Evolutionary conservation across 2,888 invertebrate species (phyloP).

Genomic region (Plagodis pulveraria): DNA sequence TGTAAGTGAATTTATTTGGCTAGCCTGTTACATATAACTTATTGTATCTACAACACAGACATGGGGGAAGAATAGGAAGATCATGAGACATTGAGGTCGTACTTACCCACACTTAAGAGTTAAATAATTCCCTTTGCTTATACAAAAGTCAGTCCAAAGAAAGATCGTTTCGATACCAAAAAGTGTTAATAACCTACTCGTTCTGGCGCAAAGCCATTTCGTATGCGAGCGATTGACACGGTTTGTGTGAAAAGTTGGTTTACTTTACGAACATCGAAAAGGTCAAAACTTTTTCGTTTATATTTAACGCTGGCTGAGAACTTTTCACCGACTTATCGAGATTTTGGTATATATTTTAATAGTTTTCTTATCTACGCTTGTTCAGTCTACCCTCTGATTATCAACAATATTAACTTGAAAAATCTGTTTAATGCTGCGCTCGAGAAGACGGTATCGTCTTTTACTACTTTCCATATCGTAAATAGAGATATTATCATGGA

Average conservation of each 20-base stretch:
- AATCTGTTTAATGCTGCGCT: too few relatives aligned
- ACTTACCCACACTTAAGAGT: too few relatives aligned
- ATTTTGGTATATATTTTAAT: neutral
- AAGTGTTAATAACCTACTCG: constrained; percentile 17
- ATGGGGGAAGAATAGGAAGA: too few relatives aligned
- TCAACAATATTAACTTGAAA: too few relatives aligned
- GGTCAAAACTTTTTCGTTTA: constrained; percentile 15
- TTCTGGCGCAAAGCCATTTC: neutral
- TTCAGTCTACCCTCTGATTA: neutral
- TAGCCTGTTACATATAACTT: too few relatives aligned
- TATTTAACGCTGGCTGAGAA: constrained; percentile 12
- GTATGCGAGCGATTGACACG: constrained; percentile 15
- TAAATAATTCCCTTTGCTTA: too few relatives aligned
- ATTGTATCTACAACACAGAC: too few relatives aligned
- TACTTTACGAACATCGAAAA: constrained; percentile 16
- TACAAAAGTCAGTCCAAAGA: neutral
- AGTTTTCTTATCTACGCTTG: constrained; percentile 1
- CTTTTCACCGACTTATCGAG: neutral
- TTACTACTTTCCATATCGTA: too few relatives aligned
- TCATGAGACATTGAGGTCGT: too few relatives aligned
- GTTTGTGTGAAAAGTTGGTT: constrained; percentile 13
- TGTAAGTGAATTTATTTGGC: too few relatives aligned
- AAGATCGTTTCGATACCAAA: neutral
- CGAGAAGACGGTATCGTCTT: too few relatives aligned
- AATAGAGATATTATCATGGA: too few relatives aligned